A percentile compares a stretch with the other conserved stretches of the same genome.
Conservation (phyloP, 2,888 invertebrate genomes). For the Protophormia terraenovae region DNA sequence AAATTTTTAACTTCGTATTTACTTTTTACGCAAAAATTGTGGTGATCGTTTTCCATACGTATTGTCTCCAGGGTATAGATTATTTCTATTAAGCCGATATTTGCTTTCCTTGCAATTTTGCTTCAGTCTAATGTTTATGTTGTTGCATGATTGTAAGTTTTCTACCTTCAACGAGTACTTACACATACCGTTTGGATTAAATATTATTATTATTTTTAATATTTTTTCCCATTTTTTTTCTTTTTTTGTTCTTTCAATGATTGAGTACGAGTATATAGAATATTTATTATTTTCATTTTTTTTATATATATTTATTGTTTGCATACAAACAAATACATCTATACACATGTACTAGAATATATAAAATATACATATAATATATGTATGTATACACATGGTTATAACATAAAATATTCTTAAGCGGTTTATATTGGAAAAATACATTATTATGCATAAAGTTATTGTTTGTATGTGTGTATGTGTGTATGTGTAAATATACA, state of each 20-base stretch:
- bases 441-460: constrained; percentile 66
- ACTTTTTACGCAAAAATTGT: too few relatives aligned
- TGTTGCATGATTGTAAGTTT: neutral
- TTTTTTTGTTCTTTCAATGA: constrained; percentile 37
- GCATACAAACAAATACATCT: constrained; percentile 5
- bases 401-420: constrained; percentile 60
- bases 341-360: neutral
- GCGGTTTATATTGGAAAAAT: constrained; percentile 65
- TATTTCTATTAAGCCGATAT: too few relatives aligned
- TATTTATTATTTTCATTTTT: constrained; percentile 48
- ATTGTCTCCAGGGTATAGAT: too few relatives aligned
- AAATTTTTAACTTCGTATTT: too few relatives aligned
- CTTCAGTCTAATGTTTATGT: too few relatives aligned
- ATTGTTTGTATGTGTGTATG: too few relatives aligned
- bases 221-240: constrained; percentile 8
- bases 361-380: neutral
- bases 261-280: constrained; percentile 50
- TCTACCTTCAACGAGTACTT: constrained; percentile 37
- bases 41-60: too few relatives aligned
- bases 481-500: too few relatives aligned
- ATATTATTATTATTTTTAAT: constrained; percentile 60
- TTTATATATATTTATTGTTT: constrained; percentile 38
- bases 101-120: too few relatives aligned
- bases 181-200: constrained; percentile 65
- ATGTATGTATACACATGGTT: neutral